Evolutionary conservation across 1,140 invertebrate species (phyloP), one percentile per base, ranked within the genome.

Genomic region (Andricus grossulariae): DNA sequence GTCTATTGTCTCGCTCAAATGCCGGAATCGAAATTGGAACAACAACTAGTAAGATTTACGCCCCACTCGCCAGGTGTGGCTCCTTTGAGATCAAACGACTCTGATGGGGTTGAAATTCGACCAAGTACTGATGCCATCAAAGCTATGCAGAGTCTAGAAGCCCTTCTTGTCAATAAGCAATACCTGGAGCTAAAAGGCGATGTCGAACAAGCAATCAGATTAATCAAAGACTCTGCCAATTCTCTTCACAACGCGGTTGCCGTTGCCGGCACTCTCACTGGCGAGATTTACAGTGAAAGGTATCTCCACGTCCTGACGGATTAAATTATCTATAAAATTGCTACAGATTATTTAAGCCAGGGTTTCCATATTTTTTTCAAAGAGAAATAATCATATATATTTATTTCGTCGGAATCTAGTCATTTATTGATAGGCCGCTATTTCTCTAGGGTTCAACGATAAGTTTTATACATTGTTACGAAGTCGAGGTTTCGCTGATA

Each of bases 1-100:
- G 89, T 92, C 3, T 91, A 91, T 76, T 90, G 92, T 49, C 72
- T 92, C 52, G 90, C 90, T 16, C 92, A 93, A 77, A 77, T 93
- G 25, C 92, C 92, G 2, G 92, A 92, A 77, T 88, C 88, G n/a
- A 91, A 91, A 78, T 1, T 79, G 21, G 85, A 83, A 50, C 83
- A 85, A 71, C 84, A 84, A 72, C 82, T 84, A 45, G 83, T 88
- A 19, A 75, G 86, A 50, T 87, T 84, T 32, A 88, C 85, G 1
- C 84, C 86, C 15, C 87, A 89, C 74, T 82, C 88, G 57, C 87
- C 88, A 11, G 88, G 89, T 13, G 84, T 86, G n/a, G 80, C 88
- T 45, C 85, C 87, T 6, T 55, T 76, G 12, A 81, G 82, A 73
- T 77, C 84, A 8, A 84, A 81, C 73, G 85, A 84, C 50, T 57